phyloP scores from a whole-genome alignment of 2,797 vertebrate genomes.

The Spea hammondii region DNA sequence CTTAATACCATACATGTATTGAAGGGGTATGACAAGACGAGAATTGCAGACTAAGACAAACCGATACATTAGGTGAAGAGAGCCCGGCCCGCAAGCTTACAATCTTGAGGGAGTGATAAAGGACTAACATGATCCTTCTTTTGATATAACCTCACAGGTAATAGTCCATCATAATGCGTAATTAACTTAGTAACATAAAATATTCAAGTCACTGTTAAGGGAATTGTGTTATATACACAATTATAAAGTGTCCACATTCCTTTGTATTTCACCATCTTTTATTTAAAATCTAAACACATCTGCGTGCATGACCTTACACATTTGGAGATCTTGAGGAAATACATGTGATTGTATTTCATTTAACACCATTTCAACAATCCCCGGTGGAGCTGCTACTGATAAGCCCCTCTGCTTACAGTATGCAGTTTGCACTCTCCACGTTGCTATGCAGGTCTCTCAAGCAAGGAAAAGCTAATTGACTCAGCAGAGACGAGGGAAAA shows the following conservation, averaged over 20 bases:
- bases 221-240: background rate
- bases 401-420: constrained; percentile 18
- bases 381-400: constrained; percentile 16
- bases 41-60: no score
- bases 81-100: no score
- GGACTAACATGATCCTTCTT: no score
- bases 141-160: no score
- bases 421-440: constrained; percentile 25
- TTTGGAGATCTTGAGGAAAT: constrained; percentile 14
- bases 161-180: no score
- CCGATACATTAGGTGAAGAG: no score
- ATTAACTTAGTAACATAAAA: no score
- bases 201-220: no score
- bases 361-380: constrained; percentile 18
- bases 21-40: no score
- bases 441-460: constrained; percentile 48
- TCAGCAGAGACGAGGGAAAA: constrained; percentile 30
- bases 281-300: constrained; percentile 16
- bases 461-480: constrained; percentile 51
- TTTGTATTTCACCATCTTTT: background rate
- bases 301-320: background rate
- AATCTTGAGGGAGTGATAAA: no score
- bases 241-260: background rate
- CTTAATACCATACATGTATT: no score
- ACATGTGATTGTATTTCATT: constrained; percentile 26